phyloP scores from a whole-genome alignment of 2,113 vertebrate genomes.

The Lepus europaeus region DNA sequence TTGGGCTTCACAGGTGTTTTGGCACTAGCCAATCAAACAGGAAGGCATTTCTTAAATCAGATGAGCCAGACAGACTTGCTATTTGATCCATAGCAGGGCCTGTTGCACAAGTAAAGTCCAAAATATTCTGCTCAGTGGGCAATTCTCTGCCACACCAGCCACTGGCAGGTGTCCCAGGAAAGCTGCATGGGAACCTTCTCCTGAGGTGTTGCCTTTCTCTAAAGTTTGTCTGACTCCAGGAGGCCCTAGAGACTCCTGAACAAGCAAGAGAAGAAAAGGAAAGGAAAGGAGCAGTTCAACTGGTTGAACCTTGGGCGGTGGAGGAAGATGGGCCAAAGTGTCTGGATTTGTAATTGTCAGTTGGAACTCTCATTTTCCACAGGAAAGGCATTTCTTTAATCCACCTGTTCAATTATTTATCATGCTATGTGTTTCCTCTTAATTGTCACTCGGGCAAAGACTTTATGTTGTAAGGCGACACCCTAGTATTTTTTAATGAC shows the following conservation, averaged over 20 bases:
- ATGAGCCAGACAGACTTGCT: neutral
- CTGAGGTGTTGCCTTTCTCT: neutral
- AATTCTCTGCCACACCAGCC: neutral
- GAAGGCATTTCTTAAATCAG: constrained; percentile 13
- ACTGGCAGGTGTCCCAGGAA: neutral
- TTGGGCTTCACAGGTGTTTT: constrained; percentile 20
- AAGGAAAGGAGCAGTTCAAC: neutral
- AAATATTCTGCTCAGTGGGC: neutral
- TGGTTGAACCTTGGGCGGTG: neutral
- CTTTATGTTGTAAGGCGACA: constrained; percentile 90
- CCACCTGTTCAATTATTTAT: constrained; percentile 93
- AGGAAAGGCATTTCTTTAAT: constrained; percentile 86
- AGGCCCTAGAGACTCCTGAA: neutral
- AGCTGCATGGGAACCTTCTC: neutral
- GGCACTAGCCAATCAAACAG: neutral
- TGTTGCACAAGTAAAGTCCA: neutral
- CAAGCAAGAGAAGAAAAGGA: constrained; percentile 25
- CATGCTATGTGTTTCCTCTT: constrained; percentile 87
- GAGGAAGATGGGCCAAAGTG: neutral
- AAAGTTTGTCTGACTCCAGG: neutral
- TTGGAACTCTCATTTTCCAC: constrained; percentile 78
- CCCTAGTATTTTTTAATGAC: constrained; percentile 91
- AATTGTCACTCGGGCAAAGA: constrained; percentile 87
- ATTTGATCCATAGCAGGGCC: neutral
- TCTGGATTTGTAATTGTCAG: neutral